Evolutionary conservation across 2,888 invertebrate genomes (phyloP), one percentile per base, ranked within the genome.

Genomic region (Ormyrus rosae): DNA sequence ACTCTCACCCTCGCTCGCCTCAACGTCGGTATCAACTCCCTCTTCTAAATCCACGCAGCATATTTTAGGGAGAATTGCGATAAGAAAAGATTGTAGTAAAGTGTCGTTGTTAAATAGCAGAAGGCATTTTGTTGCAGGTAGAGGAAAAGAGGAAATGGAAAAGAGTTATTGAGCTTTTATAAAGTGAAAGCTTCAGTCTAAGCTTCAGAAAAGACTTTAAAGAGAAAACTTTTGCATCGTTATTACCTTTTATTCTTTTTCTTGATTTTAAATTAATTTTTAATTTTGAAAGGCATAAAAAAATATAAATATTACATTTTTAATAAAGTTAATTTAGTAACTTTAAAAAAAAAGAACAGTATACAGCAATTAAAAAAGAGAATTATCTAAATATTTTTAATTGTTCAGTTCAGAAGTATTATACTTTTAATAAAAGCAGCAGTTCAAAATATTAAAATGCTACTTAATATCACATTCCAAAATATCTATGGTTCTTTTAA

Each of bases 21-120:
- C 93, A 88, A 92, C 91, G 87, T 92, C 92, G 86, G 92, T 92
- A 88, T 92, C 92, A 84, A 82, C 86, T 83, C 83, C 86, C 84
- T 86, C 89, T 86, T 90, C 90, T 90, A 88, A 78, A 82, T 90
- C 90, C 91, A 91, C 89, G 91, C 90, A 90, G 89, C 91, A 88
- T 87, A 87, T 83, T 86, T 87, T 82, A 85, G 84, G 84, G 84
- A 86, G 67, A 81, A 72, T 76, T 71, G 50, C n/a, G 82, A 77
- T 80, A 76, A 80, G 68, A 79, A 79, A 79, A 81, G 9, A 73
- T 82, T 77, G 82, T 84, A 72, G 80, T 85, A 84, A 83, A 83
- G 80, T 78, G 77, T 78, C 80, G 80, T 82, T 77, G 75, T 75
- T 67, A 71, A 8, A 60, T 55, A 70, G 60, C 13, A 55, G 46